phyloP scores from a whole-genome alignment of 1,140 invertebrate genomes.

The Heliothis virescens region DNA sequence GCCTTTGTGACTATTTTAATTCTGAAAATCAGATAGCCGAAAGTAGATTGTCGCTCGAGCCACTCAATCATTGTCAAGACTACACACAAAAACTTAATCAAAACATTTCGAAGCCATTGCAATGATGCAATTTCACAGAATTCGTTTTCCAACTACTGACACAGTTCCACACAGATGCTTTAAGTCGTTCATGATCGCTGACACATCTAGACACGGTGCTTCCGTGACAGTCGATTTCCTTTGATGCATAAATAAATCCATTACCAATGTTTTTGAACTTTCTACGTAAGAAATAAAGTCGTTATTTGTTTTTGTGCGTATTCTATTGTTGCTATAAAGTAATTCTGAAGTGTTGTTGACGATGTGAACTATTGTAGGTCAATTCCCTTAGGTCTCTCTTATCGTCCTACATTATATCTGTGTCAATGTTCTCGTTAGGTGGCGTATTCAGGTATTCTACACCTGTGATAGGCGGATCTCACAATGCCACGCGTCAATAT shows the following conservation, averaged over 20 bases:
- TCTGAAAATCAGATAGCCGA: too few relatives aligned
- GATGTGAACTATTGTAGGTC: conserved; percentile 44
- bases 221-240: conserved; percentile 38
- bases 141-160: conserved; percentile 37
- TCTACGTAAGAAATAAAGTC: not conserved
- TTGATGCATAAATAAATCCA: conserved; percentile 33
- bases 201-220: conserved; percentile 38
- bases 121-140: not conserved
- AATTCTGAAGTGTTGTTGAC: conserved; percentile 41
- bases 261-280: conserved; percentile 9
- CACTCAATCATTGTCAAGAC: too few relatives aligned
- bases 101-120: not conserved
- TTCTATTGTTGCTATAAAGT: conserved; percentile 23
- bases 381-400: conserved; percentile 41
- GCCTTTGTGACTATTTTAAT: too few relatives aligned
- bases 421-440: conserved; percentile 40
- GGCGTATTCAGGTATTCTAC: conserved; percentile 28
- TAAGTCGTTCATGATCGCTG: conserved; percentile 25
- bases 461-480: not conserved
- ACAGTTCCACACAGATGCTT: conserved; percentile 6
- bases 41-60: too few relatives aligned
- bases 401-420: conserved; percentile 41
- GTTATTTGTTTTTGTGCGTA: not conserved
- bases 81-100: not conserved
- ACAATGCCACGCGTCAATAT: too few relatives aligned